Percentiles rank a stretch among this genome's conserved stretches.
These are phyloP conservation scores for Eulimnadia texana DNA, from an alignment of 1,140 invertebrate species.

Conservation along the genomic window DNA sequence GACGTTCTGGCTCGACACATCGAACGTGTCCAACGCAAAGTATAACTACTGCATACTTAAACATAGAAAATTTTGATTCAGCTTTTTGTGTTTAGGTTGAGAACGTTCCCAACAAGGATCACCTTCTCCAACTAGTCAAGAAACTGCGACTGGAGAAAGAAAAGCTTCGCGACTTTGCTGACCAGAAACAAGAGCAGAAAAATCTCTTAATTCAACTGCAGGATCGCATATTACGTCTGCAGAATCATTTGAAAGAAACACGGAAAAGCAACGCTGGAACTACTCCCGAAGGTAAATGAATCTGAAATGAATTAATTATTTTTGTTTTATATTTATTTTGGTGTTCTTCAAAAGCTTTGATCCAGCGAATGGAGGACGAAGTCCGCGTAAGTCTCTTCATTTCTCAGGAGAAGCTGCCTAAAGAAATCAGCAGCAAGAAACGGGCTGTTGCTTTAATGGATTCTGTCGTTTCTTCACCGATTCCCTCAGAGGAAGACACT, in stretches of 20 bases:
- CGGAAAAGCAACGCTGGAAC: slow-evolving; percentile 37
- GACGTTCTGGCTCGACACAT: slow-evolving; percentile 55
- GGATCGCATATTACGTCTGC: slow-evolving; percentile 36
- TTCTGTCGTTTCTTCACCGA: slow-evolving; percentile 45
- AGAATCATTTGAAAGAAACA: slow-evolving; percentile 40
- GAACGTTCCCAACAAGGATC: slow-evolving; percentile 34
- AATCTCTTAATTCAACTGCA: slow-evolving; percentile 36
- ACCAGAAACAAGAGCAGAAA: slow-evolving; percentile 43
- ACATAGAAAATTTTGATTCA: slow-evolving; percentile 1
- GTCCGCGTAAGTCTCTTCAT: slow-evolving; percentile 57
- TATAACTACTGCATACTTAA: slow-evolving; percentile 18
- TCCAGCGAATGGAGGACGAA: slow-evolving; percentile 61
- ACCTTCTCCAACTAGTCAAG: slow-evolving; percentile 47
- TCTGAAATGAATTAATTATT: slow-evolving; percentile 2
- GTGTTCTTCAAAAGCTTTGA: slow-evolving; percentile 23
- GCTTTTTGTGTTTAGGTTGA: slow-evolving; percentile 30
- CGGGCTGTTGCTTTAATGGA: slow-evolving; percentile 52
- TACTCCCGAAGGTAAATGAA: slow-evolving; percentile 35
- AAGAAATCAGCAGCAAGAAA: slow-evolving; percentile 45
- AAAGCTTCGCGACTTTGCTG: slow-evolving; percentile 42
- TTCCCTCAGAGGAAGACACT: slow-evolving; percentile 50
- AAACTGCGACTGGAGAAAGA: slow-evolving; percentile 54
- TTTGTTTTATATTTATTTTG: background rate
- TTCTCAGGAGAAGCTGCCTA: slow-evolving; percentile 59
- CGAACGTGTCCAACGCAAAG: slow-evolving; percentile 50